Base-by-base conservation (phyloP, 2,113 vertebrate species). In the Miniopterus natalensis region DNA sequence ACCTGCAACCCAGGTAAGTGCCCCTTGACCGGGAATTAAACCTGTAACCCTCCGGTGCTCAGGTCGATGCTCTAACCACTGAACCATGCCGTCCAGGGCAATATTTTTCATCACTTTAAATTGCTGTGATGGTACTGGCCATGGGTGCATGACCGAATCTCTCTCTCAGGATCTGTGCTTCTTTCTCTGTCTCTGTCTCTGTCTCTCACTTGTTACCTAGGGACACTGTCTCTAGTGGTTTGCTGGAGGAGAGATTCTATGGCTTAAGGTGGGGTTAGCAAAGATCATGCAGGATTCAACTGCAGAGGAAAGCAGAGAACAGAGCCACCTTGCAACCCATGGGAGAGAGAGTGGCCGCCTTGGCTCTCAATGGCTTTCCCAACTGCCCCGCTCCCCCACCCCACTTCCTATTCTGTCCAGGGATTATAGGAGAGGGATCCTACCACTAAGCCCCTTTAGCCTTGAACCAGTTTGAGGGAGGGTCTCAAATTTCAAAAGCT, bases 91-190 rank as follows among this genome's bases (percentile, higher is more conserved):
- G 36, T 36, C 36, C 36, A 36, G 36, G 36, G 36, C 36, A 36
- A 23, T 3, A 17, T 71, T 53, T 92, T 90, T 92, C 63, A 80
- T 77, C 70, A 59, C 59, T 94, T 70, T 59, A 80, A 90, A 55
- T 5, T 57, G 11, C 17, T 71, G 75, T 49, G 51, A 83, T 49
- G 65, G 31, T 27, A 12, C 6, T 40, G 31, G 14, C 25, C 45
- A 66, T n/a, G 49, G n/a, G 11, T 7, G 21, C 3, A 25, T 36
- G 68, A 51, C 29, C 17, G 2, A 77, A 51, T 51, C 13, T 47
- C 3, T 27, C 5, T 3, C 1, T 70, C 3, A 0, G 1, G 57
- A 8, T 57, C 7, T 80, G 2, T 20, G 8, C 40, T 47, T 47
- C 5, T 6, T 0, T 42, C 21, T 31, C 31, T 71, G 29, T 63